Evolutionary conservation across 2,888 invertebrate species (phyloP).

Genomic region (Drosophila buzzatii): DNA sequence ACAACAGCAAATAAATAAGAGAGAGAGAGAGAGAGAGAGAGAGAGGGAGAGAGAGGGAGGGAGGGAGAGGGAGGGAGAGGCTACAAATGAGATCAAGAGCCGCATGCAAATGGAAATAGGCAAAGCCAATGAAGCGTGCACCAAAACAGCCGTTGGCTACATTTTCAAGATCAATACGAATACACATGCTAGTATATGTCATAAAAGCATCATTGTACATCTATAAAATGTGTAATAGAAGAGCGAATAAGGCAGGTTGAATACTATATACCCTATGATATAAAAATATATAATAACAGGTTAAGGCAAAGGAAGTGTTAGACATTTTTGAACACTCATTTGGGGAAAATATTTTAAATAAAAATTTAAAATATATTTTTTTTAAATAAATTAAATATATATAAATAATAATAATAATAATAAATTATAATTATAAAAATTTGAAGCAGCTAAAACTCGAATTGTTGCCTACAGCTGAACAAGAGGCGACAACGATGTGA

Average conservation of each 20-base stretch:
- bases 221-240: background rate
- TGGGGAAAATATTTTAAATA: background rate
- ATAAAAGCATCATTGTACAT: background rate
- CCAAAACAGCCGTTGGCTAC: conserved; percentile 54
- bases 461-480: too few relatives aligned
- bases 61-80: conserved; percentile 6
- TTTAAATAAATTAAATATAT: too few relatives aligned
- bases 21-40: conserved; percentile 5
- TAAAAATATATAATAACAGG: background rate
- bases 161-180: conserved; percentile 64
- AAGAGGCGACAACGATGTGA: too few relatives aligned
- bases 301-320: background rate
- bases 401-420: too few relatives aligned
- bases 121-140: conserved; percentile 58
- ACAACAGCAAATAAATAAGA: background rate
- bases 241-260: background rate
- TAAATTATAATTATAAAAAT: too few relatives aligned
- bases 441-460: too few relatives aligned
- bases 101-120: conserved; percentile 6
- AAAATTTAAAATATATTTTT: too few relatives aligned
- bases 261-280: background rate
- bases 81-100: conserved; percentile 5
- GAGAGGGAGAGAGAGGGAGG: conserved; percentile 3
- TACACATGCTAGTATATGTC: conserved; percentile 4
- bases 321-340: background rate